These are phyloP conservation scores for Cololabis saira DNA, from an alignment of 2,113 vertebrate genomes.

Conservation along the genomic window DNA sequence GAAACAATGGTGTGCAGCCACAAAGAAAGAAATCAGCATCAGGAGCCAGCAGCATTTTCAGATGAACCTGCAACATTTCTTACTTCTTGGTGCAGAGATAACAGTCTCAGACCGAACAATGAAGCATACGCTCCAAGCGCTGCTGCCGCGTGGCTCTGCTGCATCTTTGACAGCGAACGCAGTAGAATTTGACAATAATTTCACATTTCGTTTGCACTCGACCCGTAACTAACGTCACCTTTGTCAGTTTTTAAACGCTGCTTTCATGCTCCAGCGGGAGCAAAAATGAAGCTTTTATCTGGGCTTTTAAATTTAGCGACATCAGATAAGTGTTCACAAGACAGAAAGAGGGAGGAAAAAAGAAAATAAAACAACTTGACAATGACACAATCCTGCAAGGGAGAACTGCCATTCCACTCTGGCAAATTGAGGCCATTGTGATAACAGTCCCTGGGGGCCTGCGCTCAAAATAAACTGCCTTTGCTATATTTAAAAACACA, in stretches of 20 bases:
- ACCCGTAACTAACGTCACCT: slow-evolving; percentile 27
- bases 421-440: slow-evolving; percentile 74
- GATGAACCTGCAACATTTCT: no score
- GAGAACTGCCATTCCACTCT: slow-evolving; percentile 53
- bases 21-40: no score
- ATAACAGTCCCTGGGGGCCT: slow-evolving; percentile 61
- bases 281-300: slow-evolving; percentile 51
- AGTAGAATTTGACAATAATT: neutral
- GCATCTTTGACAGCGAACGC: neutral
- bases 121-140: no score
- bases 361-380: slow-evolving; percentile 24
- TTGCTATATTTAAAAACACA: slow-evolving; percentile 75
- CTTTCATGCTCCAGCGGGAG: slow-evolving; percentile 31
- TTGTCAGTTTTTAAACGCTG: slow-evolving; percentile 50
- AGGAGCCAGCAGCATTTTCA: no score
- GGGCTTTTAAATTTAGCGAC: slow-evolving; percentile 45
- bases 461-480: slow-evolving; percentile 68
- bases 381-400: slow-evolving; percentile 54
- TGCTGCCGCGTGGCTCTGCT: neutral
- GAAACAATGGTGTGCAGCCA: no score
- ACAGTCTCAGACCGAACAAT: no score
- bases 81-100: no score
- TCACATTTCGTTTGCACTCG: slow-evolving; percentile 18
- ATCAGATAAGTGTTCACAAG: slow-evolving; percentile 49
- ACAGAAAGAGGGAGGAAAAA: slow-evolving; percentile 17